Evolutionary conservation across 2,113 vertebrate genomes (phyloP).

Genomic region (Oreotrochilus melanogaster): DNA sequence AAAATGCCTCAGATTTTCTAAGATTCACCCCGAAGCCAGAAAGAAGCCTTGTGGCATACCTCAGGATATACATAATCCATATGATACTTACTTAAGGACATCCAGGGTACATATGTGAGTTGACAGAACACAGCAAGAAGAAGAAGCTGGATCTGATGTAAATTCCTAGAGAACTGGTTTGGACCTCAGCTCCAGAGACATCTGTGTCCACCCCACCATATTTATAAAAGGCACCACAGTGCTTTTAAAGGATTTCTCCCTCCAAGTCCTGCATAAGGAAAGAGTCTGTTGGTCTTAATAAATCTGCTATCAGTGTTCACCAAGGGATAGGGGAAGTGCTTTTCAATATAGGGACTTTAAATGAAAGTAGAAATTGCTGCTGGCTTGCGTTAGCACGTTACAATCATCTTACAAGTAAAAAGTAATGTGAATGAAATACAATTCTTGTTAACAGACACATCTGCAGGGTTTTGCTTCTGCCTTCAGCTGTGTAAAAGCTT

Average conservation of each 20-base stretch:
- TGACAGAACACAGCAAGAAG: not conserved
- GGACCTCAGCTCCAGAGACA: fast-evolving
- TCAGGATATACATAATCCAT: fast-evolving
- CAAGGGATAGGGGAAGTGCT: not conserved
- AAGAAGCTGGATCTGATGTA: not conserved
- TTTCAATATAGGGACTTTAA: not conserved
- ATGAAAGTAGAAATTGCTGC: not conserved
- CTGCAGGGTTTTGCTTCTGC: not conserved
- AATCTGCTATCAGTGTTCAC: not conserved
- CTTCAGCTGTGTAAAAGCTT: constrained; percentile 20
- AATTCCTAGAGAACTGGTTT: not conserved
- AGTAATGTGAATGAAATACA: not conserved
- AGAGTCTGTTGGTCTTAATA: not conserved
- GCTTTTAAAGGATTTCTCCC: not conserved
- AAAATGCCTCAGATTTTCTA: not conserved
- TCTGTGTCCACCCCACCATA: not conserved
- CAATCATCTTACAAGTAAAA: not conserved
- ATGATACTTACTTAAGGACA: not conserved
- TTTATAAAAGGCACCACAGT: not conserved
- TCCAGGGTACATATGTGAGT: fast-evolving
- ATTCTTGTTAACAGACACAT: not conserved
- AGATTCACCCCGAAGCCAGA: not conserved
- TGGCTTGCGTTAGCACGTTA: not conserved
- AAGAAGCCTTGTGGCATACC: not conserved
- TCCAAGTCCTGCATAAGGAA: too few species aligned